A percentile compares a stretch with the other conserved stretches of the same genome.
Conservation (phyloP, 1,140 invertebrate genomes). For the Periplaneta americana region DNA sequence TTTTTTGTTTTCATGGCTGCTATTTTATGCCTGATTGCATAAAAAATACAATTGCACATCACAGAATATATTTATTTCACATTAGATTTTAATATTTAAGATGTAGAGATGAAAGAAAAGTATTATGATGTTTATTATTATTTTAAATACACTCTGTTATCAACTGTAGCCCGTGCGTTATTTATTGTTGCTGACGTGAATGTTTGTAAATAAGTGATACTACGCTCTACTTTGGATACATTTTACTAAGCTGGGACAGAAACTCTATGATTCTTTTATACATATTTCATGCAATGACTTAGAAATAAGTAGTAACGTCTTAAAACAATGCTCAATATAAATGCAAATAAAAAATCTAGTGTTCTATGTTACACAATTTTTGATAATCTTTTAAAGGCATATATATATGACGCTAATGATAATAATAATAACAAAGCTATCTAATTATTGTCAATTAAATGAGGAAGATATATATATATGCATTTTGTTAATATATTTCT, state of each 20-base stretch:
- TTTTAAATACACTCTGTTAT: neutral
- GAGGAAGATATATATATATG: neutral
- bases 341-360: neutral
- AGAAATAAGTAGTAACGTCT: neutral
- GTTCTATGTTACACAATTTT: neutral
- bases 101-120: neutral
- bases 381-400: neutral
- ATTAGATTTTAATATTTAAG: neutral
- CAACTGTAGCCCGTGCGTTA: neutral
- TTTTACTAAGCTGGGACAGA: slow-evolving; percentile 2
- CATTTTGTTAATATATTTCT: neutral
- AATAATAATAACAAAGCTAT: neutral
- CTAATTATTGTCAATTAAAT: neutral
- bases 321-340: neutral
- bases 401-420: neutral
- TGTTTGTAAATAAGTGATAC: neutral
- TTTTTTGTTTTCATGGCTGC: neutral
- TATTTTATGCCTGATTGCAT: neutral
- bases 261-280: neutral
- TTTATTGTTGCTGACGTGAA: slow-evolving; percentile 7
- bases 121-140: neutral
- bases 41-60: neutral
- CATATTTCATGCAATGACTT: neutral
- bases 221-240: slow-evolving; percentile 5
- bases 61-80: neutral